Evolutionary conservation across 2,888 invertebrate species (phyloP).

Genomic region (Arrhopalites spinosus): DNA sequence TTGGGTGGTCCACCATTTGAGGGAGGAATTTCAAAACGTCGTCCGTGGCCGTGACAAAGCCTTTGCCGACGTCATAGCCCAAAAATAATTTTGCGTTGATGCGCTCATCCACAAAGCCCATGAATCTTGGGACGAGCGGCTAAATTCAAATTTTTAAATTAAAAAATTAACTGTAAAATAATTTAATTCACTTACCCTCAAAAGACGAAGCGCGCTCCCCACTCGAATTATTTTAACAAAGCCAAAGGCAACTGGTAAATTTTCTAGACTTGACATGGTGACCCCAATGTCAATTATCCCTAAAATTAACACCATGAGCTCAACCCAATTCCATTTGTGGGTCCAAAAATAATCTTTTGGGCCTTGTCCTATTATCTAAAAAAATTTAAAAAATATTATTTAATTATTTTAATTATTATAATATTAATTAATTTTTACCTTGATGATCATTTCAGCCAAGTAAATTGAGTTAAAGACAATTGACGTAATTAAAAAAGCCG

Average conservation of each 20-base stretch:
- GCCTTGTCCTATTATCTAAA: constrained; percentile 43
- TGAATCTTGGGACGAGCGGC: constrained; percentile 63
- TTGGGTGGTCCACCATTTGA: constrained; percentile 61
- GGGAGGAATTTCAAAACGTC: constrained; percentile 66
- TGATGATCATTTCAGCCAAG: constrained; percentile 46
- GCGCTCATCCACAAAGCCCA: constrained; percentile 64
- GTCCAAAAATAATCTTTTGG: constrained; percentile 41
- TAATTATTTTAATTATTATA: background rate
- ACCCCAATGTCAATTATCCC: constrained; percentile 58
- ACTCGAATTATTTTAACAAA: constrained; percentile 29
- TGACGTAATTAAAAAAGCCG: constrained; percentile 31
- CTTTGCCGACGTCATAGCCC: constrained; percentile 70
- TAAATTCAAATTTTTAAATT: too few relatives aligned
- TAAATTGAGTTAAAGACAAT: constrained; percentile 45
- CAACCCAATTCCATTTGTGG: constrained; percentile 48
- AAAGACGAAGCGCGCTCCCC: constrained; percentile 61
- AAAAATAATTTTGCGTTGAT: constrained; percentile 66
- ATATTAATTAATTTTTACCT: constrained; percentile 36
- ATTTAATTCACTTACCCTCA: constrained; percentile 60
- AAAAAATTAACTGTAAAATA: too few relatives aligned
- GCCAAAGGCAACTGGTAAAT: background rate
- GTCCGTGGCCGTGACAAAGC: constrained; percentile 68
- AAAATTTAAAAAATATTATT: background rate
- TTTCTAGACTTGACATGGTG: background rate
- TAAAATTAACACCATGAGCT: constrained; percentile 43